Base-by-base conservation (phyloP, 2,797 vertebrate species). In the Erpetoichthys calabaricus region DNA sequence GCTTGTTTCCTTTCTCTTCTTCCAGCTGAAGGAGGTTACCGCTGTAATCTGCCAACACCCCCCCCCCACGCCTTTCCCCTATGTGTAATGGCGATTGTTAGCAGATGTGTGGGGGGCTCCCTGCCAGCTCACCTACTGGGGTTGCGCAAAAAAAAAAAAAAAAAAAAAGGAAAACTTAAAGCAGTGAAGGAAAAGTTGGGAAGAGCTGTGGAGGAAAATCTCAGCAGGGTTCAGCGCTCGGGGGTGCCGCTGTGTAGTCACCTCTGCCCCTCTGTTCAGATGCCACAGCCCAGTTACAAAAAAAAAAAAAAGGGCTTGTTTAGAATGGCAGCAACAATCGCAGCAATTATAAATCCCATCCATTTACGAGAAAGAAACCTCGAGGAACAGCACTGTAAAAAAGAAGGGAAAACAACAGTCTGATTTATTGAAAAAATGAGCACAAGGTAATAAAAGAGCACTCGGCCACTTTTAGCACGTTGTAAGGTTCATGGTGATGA, bases 1-100 rank as follows among this genome's bases (percentile, higher is more conserved):
- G 86, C 83, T 80, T 75, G 54, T 68, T 60, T 82, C 74, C 67
- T 64, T 63, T 71, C 63, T 65, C 75, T 76, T 81, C 78, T 75
- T 73, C 72, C 80, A 80, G 74, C 53, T 65, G 74, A 68, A 68
- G 66, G 67, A 73, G 76, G 77, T 72, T 75, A 61, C 42, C 63
- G 57, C 64, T 73, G 77, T 75, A 85, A 81, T 82, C 76, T 61
- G 54, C 64, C 75, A 67, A 74, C 70, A 75, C 70, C 71, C 68
- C 68, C 63, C 63, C 60, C n/a, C n/a, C n/a, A n/a, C n/a, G n/a
- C n/a, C n/a, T n/a, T n/a, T n/a, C n/a, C n/a, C n/a, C n/a, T 59
- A 68, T 68, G 63, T 62, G 65, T 49, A 61, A 62, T 41, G 51
- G 64, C 68, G 82, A 86, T 86, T 77, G 67, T 76, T 86, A 82